Base-by-base conservation (phyloP, 1,140 invertebrate species). In the Bombus vancouverensis region DNA sequence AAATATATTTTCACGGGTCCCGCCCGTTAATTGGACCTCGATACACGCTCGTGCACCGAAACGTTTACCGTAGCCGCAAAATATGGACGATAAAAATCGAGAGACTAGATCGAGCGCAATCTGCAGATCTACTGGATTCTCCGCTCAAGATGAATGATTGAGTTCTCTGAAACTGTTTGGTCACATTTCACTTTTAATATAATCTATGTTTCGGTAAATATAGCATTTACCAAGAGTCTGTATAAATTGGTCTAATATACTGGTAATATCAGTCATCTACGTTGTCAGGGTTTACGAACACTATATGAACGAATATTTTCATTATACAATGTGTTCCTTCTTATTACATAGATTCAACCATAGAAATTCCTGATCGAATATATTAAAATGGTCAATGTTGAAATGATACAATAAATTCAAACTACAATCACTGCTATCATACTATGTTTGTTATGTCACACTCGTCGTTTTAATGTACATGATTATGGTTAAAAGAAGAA, bases 1-100 rank as follows among this genome's bases (percentile, higher is more conserved):
- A 83, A 83, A 78, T 83, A 78, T 83, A 83, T 76, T 83, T 83
- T 83, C 82, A 59, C 44, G 62, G 73, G 65, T 25, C 37, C 47
- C 47, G 47, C 3, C 25, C 74, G 82, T 83, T 83, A 83, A 83
- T 83, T 83, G 62, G 32, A 39, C 37, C 47, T 71, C 74, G 82
- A 78, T 78, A 78, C 65, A 53, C 65, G 65, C 8, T 12, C 37
- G 25, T 28, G 28, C 37, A 37, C 37, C 22, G 28, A 77, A 62
- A 34, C 75, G 65, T 83, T 83, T 83, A 76, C 34, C 39, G 37
- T 44, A 2, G 39, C 39, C 39, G 13, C 59, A 32, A 75, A 82
- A 82, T 65, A 74, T 37, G 13, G 44, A 34, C 34, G 78, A 80
- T 53, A 80, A 80, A 80, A 80, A 68, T 77, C 59, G 57, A 65